Base-by-base conservation (phyloP, 2,888 invertebrate genomes). In the Synergus laeviventris region DNA sequence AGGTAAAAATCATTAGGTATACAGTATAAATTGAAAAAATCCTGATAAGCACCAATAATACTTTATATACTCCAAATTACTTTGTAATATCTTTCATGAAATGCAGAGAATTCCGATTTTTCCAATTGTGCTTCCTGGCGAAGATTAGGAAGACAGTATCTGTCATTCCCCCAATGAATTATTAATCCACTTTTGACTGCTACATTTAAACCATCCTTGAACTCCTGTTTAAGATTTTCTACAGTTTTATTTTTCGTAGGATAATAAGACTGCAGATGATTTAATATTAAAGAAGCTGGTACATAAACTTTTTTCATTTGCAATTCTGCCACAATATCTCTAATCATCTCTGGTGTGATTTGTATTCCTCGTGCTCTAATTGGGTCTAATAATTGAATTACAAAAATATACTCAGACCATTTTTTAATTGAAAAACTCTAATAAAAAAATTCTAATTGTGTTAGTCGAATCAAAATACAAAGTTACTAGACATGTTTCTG, bases 321-420 rank as follows among this genome's bases (percentile, higher is more conserved):
- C n/a, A 70, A 70, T 70, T 70, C 21, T 31, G 49, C 31, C n/a
- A 70, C 70, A 70, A 70, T 14, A 31, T 70, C 70, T 9, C 70
- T 45, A n/a, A 70, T 70, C 45, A 70, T 70, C 31, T 70, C 70
- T 4, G 70, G 70, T 9, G 70, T 70, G 31, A 70, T 70, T 49
- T 49, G 36, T 31, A 36, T 49, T 31, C n/a, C 70, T 31, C 24
- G n/a, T 24, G 16, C 16, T 49, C 70, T 49, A 9, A 70, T 11
- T 49, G 11, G 36, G 36, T 12, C 70, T 70, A 70, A 66, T 9
- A 8, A 45, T 45, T 42, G 9, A n/a, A 38, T 49, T 14, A 14
- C 9, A 45, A 24, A 45, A 66, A 66, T 14, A 66, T 14, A 16
- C 31, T 7, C 7, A 56, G 12, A 45, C 14, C n/a, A 21, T 31